Percentiles rank a stretch among this genome's conserved stretches.
Evolutionary conservation across 1,140 invertebrate genomes (phyloP).

Genomic region (Archegozetes longisetosus): DNA sequence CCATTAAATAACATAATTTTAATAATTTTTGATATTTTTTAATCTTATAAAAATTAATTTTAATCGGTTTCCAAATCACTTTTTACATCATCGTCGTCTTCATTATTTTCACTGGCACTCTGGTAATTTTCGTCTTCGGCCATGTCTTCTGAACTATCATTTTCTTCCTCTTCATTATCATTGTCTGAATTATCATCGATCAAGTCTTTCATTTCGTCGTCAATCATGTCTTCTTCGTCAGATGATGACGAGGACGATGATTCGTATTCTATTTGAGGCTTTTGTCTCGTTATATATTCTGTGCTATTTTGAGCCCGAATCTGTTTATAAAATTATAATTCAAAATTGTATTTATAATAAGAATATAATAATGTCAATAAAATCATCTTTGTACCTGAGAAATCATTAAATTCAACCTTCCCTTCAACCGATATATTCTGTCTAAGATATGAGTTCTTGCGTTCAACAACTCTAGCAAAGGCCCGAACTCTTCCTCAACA

Average conservation of each 20-base stretch:
- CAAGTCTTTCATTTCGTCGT: neutral
- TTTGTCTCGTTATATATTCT: neutral
- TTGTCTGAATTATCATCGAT: constrained; percentile 1
- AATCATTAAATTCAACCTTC: constrained; percentile 8
- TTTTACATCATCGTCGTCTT: neutral
- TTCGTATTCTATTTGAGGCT: neutral
- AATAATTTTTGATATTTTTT: neutral
- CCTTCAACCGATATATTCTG: constrained; percentile 5
- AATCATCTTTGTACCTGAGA: constrained; percentile 2
- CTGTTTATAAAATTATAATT: neutral
- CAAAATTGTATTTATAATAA: neutral
- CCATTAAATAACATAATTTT: neutral
- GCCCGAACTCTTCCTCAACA: neutral
- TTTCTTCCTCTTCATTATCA: constrained; percentile 3
- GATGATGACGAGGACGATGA: neutral
- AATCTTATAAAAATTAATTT: neutral
- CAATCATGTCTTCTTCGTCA: constrained; percentile 4
- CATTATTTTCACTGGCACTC: neutral
- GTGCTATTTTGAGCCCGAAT: neutral
- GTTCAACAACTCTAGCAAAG: neutral
- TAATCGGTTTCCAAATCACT: neutral
- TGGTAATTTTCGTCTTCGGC: constrained; percentile 3
- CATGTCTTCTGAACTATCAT: neutral
- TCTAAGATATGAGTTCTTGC: constrained; percentile 8
- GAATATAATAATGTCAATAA: neutral